Evolutionary conservation across 2,797 vertebrate genomes (phyloP), one percentile per base, ranked within the genome.

Genomic region (Heteromormyrus szaboi): DNA sequence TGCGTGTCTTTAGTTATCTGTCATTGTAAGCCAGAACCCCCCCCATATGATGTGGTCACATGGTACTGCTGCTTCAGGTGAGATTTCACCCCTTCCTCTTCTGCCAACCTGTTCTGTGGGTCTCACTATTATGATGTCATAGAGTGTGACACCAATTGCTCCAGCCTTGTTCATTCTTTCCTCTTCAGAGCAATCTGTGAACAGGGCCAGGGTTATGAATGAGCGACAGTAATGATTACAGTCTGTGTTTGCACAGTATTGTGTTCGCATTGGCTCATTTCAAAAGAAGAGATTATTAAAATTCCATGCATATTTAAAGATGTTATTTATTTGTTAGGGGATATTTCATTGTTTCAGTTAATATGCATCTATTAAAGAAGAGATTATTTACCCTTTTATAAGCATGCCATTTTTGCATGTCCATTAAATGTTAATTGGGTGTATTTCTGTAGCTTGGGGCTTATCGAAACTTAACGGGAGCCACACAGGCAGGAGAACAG

Each of bases 1-100:
- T 46, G 91, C 76, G 91, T 91, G 93, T 93, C 94, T 94, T 93
- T 93, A 93, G 94, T 94, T 94, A 92, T 93, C 93, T 94, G 94
- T 94, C 94, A 94, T 88, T 65, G 86, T 90, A 92, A 93, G 92
- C 94, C 92, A 90, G 76, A 53, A 1, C 3, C 12, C 50, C 53
- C 17, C 33, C 12, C 12, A 76, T 33, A 48, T n/a, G 79, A 22
- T 83, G 44, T 12, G 37, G 44, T 48, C n/a, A 48, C 37, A 83
- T n/a, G 79, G 14, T 48, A 22, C 44, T 1, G 19, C 79, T n/a
- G 44, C 41, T 37, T 37, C 12, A 46, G 76, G 76, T 46, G 41
- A n/a, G 41, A 37, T 76, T 17, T 76, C 68, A 37, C 29, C 25
- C 29, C 25, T 72, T 72, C 29, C 65, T 54, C 53, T 54, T 54